These are phyloP conservation scores for Macroramphosus scolopax DNA, from an alignment of 2,797 vertebrate species.

Conservation along the genomic window DNA sequence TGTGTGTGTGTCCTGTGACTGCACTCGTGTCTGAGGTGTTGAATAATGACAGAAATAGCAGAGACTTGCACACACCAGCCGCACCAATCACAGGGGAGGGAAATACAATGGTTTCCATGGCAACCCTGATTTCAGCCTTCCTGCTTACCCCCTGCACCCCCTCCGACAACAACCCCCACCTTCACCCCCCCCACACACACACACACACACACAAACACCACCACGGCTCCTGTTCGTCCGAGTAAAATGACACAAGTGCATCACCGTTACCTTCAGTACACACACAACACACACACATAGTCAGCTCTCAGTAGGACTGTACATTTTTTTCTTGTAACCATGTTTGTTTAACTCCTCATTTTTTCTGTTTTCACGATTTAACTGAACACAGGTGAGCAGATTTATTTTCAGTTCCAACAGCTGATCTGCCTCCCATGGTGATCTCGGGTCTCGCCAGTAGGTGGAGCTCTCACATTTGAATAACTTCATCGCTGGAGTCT, in stretches of 20 bases:
- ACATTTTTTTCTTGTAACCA: background rate
- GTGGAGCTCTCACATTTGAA: slow-evolving; percentile 60
- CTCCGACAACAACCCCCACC: background rate
- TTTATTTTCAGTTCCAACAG: slow-evolving; percentile 23
- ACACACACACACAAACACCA: background rate
- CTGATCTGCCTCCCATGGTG: background rate
- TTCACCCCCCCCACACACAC: background rate
- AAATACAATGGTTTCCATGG: slow-evolving; percentile 81
- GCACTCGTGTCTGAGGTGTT: slow-evolving; percentile 70
- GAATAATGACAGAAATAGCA: slow-evolving; percentile 81
- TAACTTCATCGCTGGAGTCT: background rate
- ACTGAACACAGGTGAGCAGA: slow-evolving; percentile 20
- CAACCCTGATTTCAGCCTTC: slow-evolving; percentile 71
- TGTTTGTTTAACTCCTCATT: slow-evolving; percentile 10
- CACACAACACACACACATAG: no score
- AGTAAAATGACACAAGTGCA: no score
- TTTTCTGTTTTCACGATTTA: background rate
- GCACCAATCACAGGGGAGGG: slow-evolving; percentile 74
- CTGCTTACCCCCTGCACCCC: slow-evolving; percentile 6
- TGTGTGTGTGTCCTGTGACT: slow-evolving; percentile 61
- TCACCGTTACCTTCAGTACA: no score
- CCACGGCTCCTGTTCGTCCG: no score
- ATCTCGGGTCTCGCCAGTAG: slow-evolving; percentile 46
- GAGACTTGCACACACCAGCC: slow-evolving; percentile 73
- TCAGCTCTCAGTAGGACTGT: background rate